phyloP scores from a whole-genome alignment of 2,113 vertebrate species.

The Ondatra zibethicus region DNA sequence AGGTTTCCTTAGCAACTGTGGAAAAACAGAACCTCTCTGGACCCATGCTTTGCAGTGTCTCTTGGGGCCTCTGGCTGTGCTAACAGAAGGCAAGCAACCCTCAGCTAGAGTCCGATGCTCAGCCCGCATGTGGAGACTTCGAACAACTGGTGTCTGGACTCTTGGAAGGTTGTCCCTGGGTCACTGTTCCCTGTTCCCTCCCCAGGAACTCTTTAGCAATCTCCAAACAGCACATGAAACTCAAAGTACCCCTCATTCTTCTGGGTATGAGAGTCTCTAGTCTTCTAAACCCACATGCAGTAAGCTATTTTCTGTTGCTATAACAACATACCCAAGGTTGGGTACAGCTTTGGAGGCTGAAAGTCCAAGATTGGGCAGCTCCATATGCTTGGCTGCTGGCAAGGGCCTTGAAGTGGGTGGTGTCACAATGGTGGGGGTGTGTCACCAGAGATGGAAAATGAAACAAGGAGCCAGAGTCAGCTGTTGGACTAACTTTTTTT shows the following conservation, averaged over 20 bases:
- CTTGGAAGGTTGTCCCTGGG: not conserved
- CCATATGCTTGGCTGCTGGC: not conserved
- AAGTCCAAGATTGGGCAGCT: not conserved
- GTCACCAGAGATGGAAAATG: not conserved
- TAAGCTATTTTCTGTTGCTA: not conserved
- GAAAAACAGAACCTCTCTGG: not conserved
- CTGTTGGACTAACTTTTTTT: not conserved
- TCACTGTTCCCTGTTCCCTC: not conserved
- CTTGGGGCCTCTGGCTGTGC: not conserved
- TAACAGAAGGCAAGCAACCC: not conserved
- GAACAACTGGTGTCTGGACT: not conserved
- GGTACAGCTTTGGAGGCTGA: not conserved
- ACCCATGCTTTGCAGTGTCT: not conserved
- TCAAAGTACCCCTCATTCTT: not conserved
- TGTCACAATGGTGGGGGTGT: no score
- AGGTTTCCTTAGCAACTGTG: slow-evolving; percentile 4
- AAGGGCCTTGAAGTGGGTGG: not conserved
- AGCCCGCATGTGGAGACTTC: accelerated
- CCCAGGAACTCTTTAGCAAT: not conserved
- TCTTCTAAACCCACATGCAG: not conserved
- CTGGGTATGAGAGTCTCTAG: not conserved
- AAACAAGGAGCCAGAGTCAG: not conserved
- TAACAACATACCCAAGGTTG: not conserved
- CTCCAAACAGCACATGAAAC: not conserved
- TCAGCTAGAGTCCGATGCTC: not conserved